Conservation (phyloP, 2,797 vertebrate species). For the Pitangus sulphuratus region DNA sequence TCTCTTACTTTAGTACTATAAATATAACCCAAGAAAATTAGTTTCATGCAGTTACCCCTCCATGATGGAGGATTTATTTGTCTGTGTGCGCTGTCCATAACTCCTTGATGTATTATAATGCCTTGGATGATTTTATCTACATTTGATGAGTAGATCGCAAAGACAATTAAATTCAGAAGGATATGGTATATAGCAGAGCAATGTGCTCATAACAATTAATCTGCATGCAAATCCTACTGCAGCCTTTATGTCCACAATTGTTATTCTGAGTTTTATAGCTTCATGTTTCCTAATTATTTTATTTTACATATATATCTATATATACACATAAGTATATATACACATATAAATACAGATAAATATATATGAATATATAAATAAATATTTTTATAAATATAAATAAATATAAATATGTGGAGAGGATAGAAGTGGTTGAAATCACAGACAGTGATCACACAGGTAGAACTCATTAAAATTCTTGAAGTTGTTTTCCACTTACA, state of each 20-base stretch:
- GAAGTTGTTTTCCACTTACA: neutral
- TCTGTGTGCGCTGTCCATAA: neutral
- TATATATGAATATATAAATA: no score
- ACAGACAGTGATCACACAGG: neutral
- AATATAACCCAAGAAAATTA: neutral
- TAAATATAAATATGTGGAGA: neutral
- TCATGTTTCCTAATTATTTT: neutral
- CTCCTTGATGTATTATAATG: neutral
- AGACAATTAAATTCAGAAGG: neutral
- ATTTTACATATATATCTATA: neutral
- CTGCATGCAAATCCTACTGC: neutral
- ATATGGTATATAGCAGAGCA: neutral
- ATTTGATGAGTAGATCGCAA: neutral
- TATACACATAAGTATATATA: neutral
- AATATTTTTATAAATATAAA: no score
- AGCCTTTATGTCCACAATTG: neutral
- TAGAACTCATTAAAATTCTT: neutral
- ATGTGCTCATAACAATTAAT: neutral
- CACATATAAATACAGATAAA: no score
- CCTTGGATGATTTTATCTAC: neutral
- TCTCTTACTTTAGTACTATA: neutral
- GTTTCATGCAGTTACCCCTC: neutral
- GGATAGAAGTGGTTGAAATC: neutral
- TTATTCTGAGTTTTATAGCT: neutral
- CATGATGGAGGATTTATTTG: neutral